These are phyloP conservation scores for Paguma larvata DNA, from an alignment of 2,797 vertebrate species.

Conservation along the genomic window DNA sequence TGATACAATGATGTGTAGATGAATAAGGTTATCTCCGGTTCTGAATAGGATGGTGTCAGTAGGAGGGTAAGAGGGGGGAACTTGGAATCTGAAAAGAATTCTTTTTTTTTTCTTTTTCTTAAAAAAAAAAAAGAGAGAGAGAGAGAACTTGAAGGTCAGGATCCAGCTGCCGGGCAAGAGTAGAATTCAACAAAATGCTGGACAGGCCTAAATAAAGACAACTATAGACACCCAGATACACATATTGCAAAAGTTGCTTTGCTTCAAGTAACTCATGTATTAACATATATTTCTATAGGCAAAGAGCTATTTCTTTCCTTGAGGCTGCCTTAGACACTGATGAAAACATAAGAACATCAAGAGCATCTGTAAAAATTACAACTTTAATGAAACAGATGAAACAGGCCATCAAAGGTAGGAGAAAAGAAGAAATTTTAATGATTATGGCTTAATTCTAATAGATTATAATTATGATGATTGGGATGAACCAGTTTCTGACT, in stretches of 20 bases:
- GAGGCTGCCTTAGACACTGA: slow-evolving; percentile 87
- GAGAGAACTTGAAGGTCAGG: slow-evolving; percentile 96
- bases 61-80: slow-evolving; percentile 96
- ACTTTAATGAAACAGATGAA: slow-evolving; percentile 90
- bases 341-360: slow-evolving; percentile 88
- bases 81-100: slow-evolving; percentile 96
- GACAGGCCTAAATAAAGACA: slow-evolving; percentile 95
- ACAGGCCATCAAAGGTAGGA: slow-evolving; percentile 92
- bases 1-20: slow-evolving; percentile 99
- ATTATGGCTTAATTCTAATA: slow-evolving; percentile 84
- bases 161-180: slow-evolving; percentile 97
- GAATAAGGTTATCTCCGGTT: slow-evolving; percentile 99
- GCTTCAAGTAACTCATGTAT: slow-evolving; percentile 88
- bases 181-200: slow-evolving; percentile 96
- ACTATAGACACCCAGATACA: slow-evolving; percentile 88
- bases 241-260: slow-evolving; percentile 87
- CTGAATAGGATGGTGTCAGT: slow-evolving; percentile 98
- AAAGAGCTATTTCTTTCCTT: slow-evolving; percentile 84
- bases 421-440: slow-evolving; percentile 84
- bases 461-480: slow-evolving; percentile 83
- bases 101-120: slow-evolving; percentile 87
- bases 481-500: slow-evolving; percentile 82
- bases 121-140: slow-evolving; percentile 80
- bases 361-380: slow-evolving; percentile 89
- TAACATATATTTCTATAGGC: slow-evolving; percentile 88